Conservation (phyloP, 2,888 invertebrate species). For the Catocala fraxini region DNA sequence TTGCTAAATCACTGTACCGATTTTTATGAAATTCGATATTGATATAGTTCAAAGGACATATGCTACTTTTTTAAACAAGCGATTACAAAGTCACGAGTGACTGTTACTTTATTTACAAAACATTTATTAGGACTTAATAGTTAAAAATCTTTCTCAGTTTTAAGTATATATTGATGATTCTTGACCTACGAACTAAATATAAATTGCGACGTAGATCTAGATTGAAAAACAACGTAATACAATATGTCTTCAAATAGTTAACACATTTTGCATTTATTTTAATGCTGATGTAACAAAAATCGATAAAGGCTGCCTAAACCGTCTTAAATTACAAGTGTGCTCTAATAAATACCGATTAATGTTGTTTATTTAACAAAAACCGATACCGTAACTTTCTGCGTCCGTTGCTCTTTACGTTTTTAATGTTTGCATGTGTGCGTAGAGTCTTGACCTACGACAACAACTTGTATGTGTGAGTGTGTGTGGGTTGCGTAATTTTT, state of each 20-base stretch:
- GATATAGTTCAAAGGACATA: too few relatives aligned
- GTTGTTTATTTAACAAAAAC: slow-evolving; percentile 70
- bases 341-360: slow-evolving; percentile 44
- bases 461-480: slow-evolving; percentile 47
- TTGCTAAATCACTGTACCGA: too few relatives aligned
- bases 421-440: slow-evolving; percentile 52
- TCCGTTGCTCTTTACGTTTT: slow-evolving; percentile 70
- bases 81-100: too few relatives aligned
- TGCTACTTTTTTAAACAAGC: too few relatives aligned
- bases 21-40: too few relatives aligned
- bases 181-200: background rate
- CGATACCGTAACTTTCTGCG: slow-evolving; percentile 67
- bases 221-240: background rate
- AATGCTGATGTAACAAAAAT: slow-evolving; percentile 66
- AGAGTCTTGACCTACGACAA: slow-evolving; percentile 68
- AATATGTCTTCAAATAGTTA: background rate
- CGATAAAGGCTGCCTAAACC: slow-evolving; percentile 46
- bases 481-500: slow-evolving; percentile 70
- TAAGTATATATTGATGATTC: too few relatives aligned
- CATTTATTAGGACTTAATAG: background rate
- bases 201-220: background rate
- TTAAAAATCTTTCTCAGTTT: too few relatives aligned
- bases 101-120: background rate
- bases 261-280: slow-evolving; percentile 28
- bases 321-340: slow-evolving; percentile 35